Conservation (phyloP, 2,888 invertebrate genomes). For the Drosophila limbata region DNA sequence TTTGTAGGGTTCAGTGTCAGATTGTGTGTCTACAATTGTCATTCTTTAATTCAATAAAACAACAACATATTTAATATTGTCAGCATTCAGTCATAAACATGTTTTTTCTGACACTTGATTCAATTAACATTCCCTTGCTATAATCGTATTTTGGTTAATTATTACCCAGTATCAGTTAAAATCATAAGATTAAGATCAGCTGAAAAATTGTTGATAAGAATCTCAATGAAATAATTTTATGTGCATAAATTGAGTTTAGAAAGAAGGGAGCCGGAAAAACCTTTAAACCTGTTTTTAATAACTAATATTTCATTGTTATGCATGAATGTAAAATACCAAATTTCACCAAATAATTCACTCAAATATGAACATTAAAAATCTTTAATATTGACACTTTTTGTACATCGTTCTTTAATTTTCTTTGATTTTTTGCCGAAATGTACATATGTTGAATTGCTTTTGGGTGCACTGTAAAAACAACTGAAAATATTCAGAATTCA, state of each 20-base stretch:
- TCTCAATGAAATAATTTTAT: not conserved
- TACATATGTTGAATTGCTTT: too few species aligned
- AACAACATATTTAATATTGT: not conserved
- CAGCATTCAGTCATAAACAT: not conserved
- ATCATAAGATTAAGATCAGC: not conserved
- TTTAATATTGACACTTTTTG: too few species aligned
- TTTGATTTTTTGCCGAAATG: too few species aligned
- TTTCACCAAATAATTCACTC: too few species aligned
- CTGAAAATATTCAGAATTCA: too few species aligned
- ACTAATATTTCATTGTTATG: not conserved
- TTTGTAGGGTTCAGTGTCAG: not conserved
- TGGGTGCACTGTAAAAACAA: too few species aligned
- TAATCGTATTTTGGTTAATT: not conserved
- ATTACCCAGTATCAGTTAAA: not conserved
- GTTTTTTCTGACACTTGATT: not conserved
- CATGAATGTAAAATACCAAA: not conserved
- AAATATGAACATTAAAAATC: too few species aligned
- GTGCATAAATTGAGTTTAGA: not conserved
- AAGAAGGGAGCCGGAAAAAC: not conserved
- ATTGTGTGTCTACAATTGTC: not conserved
- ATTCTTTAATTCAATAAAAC: slow-evolving; percentile 6
- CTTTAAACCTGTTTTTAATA: not conserved
- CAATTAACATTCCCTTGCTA: slow-evolving; percentile 7
- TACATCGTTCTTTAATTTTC: too few species aligned
- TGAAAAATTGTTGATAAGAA: not conserved